These are phyloP conservation scores for Diaperis boleti DNA, from an alignment of 2,888 invertebrate species.

Conservation along the genomic window DNA sequence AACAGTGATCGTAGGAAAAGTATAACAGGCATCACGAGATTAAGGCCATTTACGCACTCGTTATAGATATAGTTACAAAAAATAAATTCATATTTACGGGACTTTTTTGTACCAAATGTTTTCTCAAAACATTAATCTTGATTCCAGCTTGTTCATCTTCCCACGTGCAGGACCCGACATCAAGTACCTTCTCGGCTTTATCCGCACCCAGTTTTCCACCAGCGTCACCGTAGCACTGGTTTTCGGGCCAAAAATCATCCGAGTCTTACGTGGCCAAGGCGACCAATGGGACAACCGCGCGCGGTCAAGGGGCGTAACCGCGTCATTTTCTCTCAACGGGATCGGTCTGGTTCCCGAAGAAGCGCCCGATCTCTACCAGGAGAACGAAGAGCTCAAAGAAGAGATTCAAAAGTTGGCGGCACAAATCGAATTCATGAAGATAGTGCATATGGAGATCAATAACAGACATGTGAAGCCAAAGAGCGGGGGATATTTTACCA, in stretches of 20 bases:
- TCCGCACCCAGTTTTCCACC: slow-evolving; percentile 92
- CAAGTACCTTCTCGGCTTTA: slow-evolving; percentile 91
- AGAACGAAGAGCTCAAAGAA: slow-evolving; percentile 93
- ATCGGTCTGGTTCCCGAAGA: slow-evolving; percentile 88
- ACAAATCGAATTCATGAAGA: slow-evolving; percentile 94
- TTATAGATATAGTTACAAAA: too few species aligned
- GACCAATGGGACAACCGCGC: slow-evolving; percentile 92
- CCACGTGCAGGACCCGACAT: slow-evolving; percentile 92
- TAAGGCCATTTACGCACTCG: too few species aligned
- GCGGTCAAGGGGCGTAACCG: slow-evolving; percentile 84
- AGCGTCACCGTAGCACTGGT: slow-evolving; percentile 87
- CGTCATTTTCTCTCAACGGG: slow-evolving; percentile 88
- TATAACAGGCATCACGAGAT: too few species aligned
- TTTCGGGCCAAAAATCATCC: slow-evolving; percentile 83
- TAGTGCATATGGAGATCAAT: slow-evolving; percentile 93
- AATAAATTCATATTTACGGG: too few species aligned
- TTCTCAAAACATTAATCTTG: not conserved
- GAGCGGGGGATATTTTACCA: slow-evolving; percentile 84
- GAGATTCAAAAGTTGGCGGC: slow-evolving; percentile 92
- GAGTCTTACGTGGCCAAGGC: slow-evolving; percentile 87
- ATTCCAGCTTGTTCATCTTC: slow-evolving; percentile 83
- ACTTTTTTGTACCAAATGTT: slow-evolving; percentile 1
- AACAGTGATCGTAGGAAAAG: too few species aligned
- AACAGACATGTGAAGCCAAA: slow-evolving; percentile 89
- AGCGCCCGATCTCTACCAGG: slow-evolving; percentile 87